Conservation (phyloP, 2,888 invertebrate species). For the Harpalus rubripes region DNA sequence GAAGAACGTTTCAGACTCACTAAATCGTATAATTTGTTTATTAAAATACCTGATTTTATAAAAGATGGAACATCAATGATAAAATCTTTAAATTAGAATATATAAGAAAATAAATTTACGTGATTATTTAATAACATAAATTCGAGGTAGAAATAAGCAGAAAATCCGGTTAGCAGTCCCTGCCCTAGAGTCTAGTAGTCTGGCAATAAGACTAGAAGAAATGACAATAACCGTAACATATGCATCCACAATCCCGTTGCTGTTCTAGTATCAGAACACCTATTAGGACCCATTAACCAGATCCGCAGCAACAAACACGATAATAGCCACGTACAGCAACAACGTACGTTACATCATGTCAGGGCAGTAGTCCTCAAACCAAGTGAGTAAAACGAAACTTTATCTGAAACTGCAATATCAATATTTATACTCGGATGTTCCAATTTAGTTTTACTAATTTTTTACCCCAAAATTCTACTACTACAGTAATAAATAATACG, state of each 20-base stretch:
- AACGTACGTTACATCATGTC: conserved; percentile 30
- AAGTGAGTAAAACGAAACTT: no score
- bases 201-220: conserved; percentile 8
- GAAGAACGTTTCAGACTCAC: neutral
- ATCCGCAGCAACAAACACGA: conserved; percentile 47
- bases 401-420: no score
- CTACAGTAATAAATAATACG: no score
- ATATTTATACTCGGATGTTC: no score
- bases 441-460: no score
- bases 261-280: conserved; percentile 23
- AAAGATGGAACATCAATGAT: neutral
- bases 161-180: conserved; percentile 14
- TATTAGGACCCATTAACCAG: conserved; percentile 53
- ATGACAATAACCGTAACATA: conserved; percentile 23
- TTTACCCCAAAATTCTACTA: no score
- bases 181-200: neutral
- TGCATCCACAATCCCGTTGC: conserved; percentile 32
- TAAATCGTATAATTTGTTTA: neutral
- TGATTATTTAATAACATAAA: neutral
- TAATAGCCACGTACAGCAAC: conserved; percentile 47
- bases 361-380: neutral
- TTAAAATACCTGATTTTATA: neutral
- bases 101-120: neutral
- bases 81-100: neutral
- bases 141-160: neutral